Conservation (phyloP, 2,888 invertebrate species). For the Deilephila porcellus region DNA sequence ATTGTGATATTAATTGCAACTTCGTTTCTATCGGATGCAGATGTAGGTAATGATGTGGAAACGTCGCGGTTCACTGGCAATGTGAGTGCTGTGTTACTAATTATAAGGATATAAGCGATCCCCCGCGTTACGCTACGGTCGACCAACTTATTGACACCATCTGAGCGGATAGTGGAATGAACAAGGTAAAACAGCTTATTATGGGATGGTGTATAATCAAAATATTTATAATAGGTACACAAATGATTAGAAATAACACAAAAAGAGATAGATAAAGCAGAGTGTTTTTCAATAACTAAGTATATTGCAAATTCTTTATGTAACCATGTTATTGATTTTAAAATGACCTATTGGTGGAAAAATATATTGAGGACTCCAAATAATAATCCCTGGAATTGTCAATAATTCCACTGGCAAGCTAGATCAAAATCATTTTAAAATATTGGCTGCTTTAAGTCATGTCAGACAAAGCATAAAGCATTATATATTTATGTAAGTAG, state of each 20-base stretch:
- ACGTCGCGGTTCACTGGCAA: conserved; percentile 11
- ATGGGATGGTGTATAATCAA: neutral
- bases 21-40: neutral
- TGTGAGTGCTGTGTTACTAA: neutral
- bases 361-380: too few species aligned
- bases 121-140: neutral
- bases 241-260: neutral
- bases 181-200: neutral
- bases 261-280: too few species aligned
- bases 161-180: neutral
- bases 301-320: too few species aligned
- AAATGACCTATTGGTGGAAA: too few species aligned
- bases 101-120: neutral
- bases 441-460: neutral
- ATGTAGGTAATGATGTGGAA: conserved; percentile 7
- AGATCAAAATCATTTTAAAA: neutral
- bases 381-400: neutral
- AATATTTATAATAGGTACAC: neutral
- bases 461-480: neutral
- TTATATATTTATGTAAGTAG: too few species aligned
- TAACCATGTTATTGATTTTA: too few species aligned
- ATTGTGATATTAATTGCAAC: neutral
- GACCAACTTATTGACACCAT: neutral
- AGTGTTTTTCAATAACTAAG: too few species aligned
- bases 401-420: neutral